These are phyloP conservation scores for Ceratina japonica DNA, from an alignment of 1,140 invertebrate species.

Conservation along the genomic window DNA sequence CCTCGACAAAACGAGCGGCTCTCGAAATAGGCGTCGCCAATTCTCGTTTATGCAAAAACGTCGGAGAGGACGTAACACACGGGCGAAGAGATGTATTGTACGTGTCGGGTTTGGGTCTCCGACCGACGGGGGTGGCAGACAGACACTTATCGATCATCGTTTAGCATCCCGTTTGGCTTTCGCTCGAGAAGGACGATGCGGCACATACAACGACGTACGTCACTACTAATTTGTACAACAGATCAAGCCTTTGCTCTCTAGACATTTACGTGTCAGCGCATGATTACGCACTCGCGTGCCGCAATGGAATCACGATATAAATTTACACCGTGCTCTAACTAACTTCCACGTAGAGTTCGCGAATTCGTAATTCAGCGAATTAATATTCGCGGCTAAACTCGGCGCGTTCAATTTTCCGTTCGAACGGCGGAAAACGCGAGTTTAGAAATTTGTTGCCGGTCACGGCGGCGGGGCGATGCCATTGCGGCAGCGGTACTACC, in stretches of 20 bases:
- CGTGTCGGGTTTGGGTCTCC: not conserved
- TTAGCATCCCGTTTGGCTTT: conserved; percentile 40
- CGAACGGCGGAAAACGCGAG: too few species aligned
- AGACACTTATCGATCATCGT: conserved; percentile 37
- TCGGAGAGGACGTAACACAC: not conserved
- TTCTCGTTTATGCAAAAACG: not conserved
- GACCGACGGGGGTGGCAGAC: not conserved
- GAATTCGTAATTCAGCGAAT: too few species aligned
- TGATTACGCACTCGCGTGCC: conserved; percentile 54
- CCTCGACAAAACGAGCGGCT: not conserved
- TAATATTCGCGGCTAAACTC: too few species aligned
- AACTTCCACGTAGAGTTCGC: too few species aligned
- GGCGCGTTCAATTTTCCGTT: too few species aligned
- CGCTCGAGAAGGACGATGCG: conserved; percentile 56
- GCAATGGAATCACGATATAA: conserved; percentile 43
- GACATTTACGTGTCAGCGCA: conserved; percentile 64
- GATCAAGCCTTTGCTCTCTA: conserved; percentile 69
- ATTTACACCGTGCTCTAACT: too few species aligned
- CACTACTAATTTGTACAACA: conserved; percentile 69
- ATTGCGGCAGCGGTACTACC: conserved; percentile 63
- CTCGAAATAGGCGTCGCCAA: not conserved
- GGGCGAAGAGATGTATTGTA: conserved; percentile 1
- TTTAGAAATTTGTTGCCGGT: too few species aligned
- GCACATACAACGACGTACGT: conserved; percentile 66
- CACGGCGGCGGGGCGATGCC: conserved; percentile 13